Conservation (phyloP, 1,140 invertebrate species). For the Drosophila varians region DNA sequence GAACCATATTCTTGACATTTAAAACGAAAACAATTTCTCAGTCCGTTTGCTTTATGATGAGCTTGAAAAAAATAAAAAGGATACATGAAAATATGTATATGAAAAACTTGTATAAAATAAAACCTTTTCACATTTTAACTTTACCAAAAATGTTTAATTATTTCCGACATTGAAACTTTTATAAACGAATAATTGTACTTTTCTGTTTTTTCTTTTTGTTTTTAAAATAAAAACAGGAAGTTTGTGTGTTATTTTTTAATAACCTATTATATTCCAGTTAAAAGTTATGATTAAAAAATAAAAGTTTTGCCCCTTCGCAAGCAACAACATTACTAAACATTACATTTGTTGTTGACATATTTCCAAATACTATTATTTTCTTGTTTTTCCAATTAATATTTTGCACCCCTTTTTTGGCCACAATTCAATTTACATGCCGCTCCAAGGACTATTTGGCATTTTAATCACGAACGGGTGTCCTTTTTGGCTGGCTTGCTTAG, state of each 20-base stretch:
- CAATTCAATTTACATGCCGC: slow-evolving; percentile 41
- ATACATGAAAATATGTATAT: too few relatives aligned
- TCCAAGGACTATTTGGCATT: slow-evolving; percentile 1
- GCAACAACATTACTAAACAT: background rate
- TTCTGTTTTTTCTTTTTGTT: too few relatives aligned
- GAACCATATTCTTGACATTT: too few relatives aligned
- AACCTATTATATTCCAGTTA: too few relatives aligned
- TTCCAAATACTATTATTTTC: too few relatives aligned
- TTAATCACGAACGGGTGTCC: background rate
- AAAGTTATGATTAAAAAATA: background rate
- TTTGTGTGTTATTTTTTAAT: too few relatives aligned
- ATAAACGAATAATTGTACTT: background rate
- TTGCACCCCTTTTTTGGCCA: background rate
- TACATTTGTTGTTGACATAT: too few relatives aligned
- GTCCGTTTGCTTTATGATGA: too few relatives aligned
- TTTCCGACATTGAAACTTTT: background rate
- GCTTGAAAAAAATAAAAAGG: too few relatives aligned
- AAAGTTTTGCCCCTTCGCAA: background rate
- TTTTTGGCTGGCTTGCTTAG: slow-evolving; percentile 48
- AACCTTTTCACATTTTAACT: background rate
- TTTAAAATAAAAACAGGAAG: too few relatives aligned
- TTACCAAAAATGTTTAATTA: background rate
- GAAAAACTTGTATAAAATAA: too few relatives aligned
- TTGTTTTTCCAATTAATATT: slow-evolving; percentile 48
- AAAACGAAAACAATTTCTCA: too few relatives aligned